Percentiles rank a stretch among this genome's conserved stretches.
Conservation (phyloP, 2,888 invertebrate genomes). For the Drosophila lutescens region DNA sequence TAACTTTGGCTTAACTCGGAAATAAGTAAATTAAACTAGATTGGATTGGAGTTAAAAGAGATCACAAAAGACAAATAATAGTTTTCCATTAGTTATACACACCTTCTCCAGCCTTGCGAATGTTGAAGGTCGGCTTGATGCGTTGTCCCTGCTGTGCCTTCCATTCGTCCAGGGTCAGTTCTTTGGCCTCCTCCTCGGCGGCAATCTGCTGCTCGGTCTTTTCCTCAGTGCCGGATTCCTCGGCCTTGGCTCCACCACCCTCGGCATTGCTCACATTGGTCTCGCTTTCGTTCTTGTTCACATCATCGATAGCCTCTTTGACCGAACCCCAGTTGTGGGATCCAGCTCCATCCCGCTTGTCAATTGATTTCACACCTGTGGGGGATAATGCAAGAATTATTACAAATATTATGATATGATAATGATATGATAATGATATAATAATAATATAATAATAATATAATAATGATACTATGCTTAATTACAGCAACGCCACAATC, state of each 20-base stretch:
- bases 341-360: conserved; percentile 97
- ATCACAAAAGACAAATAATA: too few relatives aligned
- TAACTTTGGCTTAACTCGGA: too few relatives aligned
- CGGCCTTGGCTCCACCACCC: conserved; percentile 71
- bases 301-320: conserved; percentile 93
- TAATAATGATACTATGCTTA: background rate
- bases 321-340: conserved; percentile 98
- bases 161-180: conserved; percentile 97
- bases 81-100: background rate
- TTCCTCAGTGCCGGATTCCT: conserved; percentile 83
- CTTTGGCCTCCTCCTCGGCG: conserved; percentile 91
- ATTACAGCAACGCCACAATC: background rate
- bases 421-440: too few relatives aligned
- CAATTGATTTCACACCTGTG: conserved; percentile 91
- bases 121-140: conserved; percentile 94
- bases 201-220: conserved; percentile 85
- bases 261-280: conserved; percentile 75
- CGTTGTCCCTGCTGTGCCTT: conserved; percentile 93
- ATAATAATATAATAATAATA: too few relatives aligned
- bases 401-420: too few relatives aligned
- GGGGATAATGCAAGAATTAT: background rate
- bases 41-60: too few relatives aligned
- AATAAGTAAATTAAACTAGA: too few relatives aligned
- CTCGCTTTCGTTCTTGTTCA: conserved; percentile 74
- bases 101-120: conserved; percentile 96